These are phyloP conservation scores for Gallinago jamesoni DNA, from an alignment of 2,113 vertebrate species.

Conservation along the genomic window DNA sequence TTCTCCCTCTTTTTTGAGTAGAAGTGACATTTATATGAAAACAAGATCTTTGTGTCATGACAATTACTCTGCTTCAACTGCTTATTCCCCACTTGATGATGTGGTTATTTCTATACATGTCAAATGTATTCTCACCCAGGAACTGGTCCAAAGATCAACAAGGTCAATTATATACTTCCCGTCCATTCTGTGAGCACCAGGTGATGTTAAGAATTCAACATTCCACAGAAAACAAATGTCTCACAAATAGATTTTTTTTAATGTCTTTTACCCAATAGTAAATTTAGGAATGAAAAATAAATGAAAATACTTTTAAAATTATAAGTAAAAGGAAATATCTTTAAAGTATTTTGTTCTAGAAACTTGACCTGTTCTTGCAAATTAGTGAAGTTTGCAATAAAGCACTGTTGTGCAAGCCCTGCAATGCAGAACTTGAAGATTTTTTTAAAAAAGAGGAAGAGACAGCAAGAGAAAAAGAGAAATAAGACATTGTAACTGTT, in stretches of 20 bases:
- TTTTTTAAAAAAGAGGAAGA: neutral
- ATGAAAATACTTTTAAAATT: neutral
- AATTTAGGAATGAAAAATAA: neutral
- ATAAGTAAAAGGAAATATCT: neutral
- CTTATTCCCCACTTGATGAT: neutral
- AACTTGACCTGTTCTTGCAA: neutral
- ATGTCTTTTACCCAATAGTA: neutral
- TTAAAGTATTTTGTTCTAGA: neutral
- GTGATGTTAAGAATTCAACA: neutral
- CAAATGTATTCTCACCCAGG: neutral
- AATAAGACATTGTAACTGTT: neutral
- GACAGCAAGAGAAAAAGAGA: neutral
- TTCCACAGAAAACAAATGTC: neutral
- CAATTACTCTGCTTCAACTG: neutral
- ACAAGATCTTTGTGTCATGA: neutral
- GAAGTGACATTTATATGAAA: neutral
- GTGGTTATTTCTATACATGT: neutral
- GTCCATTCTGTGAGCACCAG: neutral
- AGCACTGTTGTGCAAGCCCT: neutral
- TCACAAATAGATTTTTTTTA: neutral
- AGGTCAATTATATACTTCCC: neutral
- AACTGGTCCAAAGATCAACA: neutral
- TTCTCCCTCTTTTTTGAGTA: neutral
- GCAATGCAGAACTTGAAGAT: neutral
- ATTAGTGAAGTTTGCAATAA: neutral